Conservation (phyloP, 2,113 vertebrate genomes). For the Psittacus erithacus region DNA sequence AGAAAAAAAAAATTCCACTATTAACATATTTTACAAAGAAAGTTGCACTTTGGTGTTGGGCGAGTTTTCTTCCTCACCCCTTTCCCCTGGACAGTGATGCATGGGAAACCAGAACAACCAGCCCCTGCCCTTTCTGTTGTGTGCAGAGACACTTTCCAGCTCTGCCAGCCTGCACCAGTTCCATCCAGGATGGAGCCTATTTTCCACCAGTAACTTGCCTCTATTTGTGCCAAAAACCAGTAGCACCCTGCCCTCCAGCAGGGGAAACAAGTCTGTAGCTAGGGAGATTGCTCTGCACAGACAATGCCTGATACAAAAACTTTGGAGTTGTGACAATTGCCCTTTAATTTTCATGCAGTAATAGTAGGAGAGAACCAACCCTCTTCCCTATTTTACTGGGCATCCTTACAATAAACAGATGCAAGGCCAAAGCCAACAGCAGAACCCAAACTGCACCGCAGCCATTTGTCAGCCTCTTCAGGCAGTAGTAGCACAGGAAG, state of each 20-base stretch:
- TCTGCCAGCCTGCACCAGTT: slow-evolving; percentile 42
- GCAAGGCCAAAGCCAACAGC: slow-evolving; percentile 31
- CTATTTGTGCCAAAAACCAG: slow-evolving; percentile 40
- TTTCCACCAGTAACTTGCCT: slow-evolving; percentile 52
- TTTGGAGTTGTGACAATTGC: slow-evolving; percentile 46
- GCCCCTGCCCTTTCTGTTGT: background rate
- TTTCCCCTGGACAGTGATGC: background rate
- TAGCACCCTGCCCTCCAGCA: slow-evolving; percentile 55
- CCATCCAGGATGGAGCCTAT: slow-evolving; percentile 14
- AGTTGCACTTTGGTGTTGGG: slow-evolving; percentile 70
- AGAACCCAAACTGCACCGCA: background rate
- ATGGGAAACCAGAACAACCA: slow-evolving; percentile 10
- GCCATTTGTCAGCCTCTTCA: slow-evolving; percentile 5
- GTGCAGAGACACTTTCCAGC: background rate
- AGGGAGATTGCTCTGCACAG: slow-evolving; percentile 35
- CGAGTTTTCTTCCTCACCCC: background rate
- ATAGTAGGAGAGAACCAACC: slow-evolving; percentile 6
- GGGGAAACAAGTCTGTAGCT: slow-evolving; percentile 58
- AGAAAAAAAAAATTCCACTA: slow-evolving; percentile 63
- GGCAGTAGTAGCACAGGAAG: background rate
- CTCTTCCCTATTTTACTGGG: background rate
- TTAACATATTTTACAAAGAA: slow-evolving; percentile 66
- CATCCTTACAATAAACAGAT: background rate
- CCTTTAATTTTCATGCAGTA: slow-evolving; percentile 41
- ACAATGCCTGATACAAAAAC: slow-evolving; percentile 47